Percentiles rank a stretch among this genome's conserved stretches.
Evolutionary conservation across 2,797 vertebrate species (phyloP).

Genomic region (Schizopygopsis pylzovi): DNA sequence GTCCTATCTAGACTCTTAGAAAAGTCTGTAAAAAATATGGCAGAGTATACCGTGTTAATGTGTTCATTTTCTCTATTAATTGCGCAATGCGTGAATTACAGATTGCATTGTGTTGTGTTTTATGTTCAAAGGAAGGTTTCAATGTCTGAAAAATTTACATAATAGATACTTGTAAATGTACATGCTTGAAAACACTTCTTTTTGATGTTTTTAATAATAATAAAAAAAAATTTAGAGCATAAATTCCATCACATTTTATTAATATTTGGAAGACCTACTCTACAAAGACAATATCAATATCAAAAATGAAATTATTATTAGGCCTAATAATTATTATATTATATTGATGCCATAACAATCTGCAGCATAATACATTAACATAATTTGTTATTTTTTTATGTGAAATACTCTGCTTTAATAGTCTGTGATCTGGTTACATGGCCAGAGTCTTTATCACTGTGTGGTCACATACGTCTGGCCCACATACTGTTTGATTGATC

Average conservation of each 20-base stretch:
- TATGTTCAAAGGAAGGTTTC: not conserved
- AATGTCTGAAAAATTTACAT: not conserved
- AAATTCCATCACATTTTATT: too few relatives aligned
- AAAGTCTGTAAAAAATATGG: not conserved
- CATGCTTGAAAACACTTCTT: not conserved
- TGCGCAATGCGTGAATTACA: not conserved
- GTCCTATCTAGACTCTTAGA: not conserved
- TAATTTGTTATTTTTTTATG: too few relatives aligned
- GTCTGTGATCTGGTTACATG: not conserved
- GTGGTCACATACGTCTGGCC: not conserved
- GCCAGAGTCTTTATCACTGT: not conserved
- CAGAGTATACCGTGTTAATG: not conserved
- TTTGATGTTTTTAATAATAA: too few relatives aligned
- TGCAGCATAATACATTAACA: not conserved
- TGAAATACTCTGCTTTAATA: not conserved
- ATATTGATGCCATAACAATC: not conserved
- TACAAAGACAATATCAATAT: too few relatives aligned
- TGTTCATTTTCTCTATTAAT: not conserved
- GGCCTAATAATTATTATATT: too few relatives aligned
- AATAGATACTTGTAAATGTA: not conserved
- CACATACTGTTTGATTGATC: constrained; percentile 17
- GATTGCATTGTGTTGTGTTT: not conserved
- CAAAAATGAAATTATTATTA: too few relatives aligned
- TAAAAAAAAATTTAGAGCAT: too few relatives aligned
- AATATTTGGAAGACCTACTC: too few relatives aligned